Base-by-base conservation (phyloP, 1,140 invertebrate species). In the Drosophila tsacasi region DNA sequence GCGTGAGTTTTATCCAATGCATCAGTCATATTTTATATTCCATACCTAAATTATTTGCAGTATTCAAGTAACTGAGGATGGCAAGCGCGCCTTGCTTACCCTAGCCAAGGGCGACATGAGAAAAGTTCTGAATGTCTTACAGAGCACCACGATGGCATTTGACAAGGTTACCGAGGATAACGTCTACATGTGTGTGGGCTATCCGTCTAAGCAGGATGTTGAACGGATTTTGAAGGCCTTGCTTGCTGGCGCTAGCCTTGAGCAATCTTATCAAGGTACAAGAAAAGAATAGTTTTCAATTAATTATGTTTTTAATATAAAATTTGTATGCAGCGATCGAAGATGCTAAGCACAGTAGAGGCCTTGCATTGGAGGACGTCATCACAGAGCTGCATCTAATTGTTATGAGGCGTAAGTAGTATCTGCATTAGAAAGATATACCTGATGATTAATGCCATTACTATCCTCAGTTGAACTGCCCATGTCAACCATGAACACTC, bases 61-160 rank as follows among this genome's bases (percentile, higher is more conserved):
- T 23, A 94, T 99, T 13, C 96, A 95, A 63, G 96, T 98, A n/a
- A 96, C 96, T 1, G 96, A 98, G 64, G 97, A 98, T 94, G 99
- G 98, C 2, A 97, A 97, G 92, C 95, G 98, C 79, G 98, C 99
- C 2, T 92, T 99, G 2, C 94, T 99, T 46, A 96, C 96, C 10
- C 94, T 99, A 4, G 97, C 98, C 4, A 96, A 96, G 71, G 99
- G 99, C n/a, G 99, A 99, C 94, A 99, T 99, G 99, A 95, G 99
- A 83, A 98, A 97, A 94, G 97, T 99, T 13, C 92, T 99, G 5
- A 99, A 99, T 94, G 97, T 99, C 58, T 94, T 99, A 30, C 97
- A 99, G 94, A 98, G 98, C 93, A 97, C 98, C 68, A 96, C 96
- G 94, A 94, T 97, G 93, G 98, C 98, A 9, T 98, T 96, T 93